Percentiles rank a stretch among this genome's conserved stretches.
phyloP scores from a whole-genome alignment of 1,140 invertebrate species.

The Pissodes strobi region DNA sequence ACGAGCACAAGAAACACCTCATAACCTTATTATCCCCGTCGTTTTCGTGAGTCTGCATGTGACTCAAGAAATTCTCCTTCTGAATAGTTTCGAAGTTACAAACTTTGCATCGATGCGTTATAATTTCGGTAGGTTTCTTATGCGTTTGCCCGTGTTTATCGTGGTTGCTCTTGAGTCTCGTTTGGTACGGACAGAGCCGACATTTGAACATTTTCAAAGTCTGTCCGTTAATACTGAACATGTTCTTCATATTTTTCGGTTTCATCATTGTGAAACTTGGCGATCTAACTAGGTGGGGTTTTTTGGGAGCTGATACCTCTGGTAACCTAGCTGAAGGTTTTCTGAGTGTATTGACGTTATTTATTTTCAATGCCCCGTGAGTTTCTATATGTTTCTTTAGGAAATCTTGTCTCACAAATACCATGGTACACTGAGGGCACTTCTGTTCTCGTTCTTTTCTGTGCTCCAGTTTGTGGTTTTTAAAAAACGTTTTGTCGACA shows the following conservation, averaged over 20 bases:
- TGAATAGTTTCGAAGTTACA: slow-evolving; percentile 32
- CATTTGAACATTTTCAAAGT: slow-evolving; percentile 31
- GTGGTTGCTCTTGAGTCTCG: slow-evolving; percentile 22
- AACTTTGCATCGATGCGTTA: slow-evolving; percentile 14
- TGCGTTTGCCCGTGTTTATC: slow-evolving; percentile 4
- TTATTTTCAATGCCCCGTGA: neutral
- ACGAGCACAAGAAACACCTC: slow-evolving; percentile 32
- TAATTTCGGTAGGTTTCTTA: slow-evolving; percentile 13
- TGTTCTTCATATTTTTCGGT: too few relatives aligned
- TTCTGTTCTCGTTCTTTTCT: slow-evolving; percentile 10
- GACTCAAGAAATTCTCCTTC: slow-evolving; percentile 22
- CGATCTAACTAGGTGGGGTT: too few relatives aligned
- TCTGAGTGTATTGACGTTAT: neutral
- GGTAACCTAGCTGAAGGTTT: neutral
- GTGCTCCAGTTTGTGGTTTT: slow-evolving; percentile 6
- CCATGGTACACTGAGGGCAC: neutral
- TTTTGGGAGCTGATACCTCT: neutral
- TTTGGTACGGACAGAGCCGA: slow-evolving; percentile 28
- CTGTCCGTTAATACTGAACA: slow-evolving; percentile 14
- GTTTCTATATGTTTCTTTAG: slow-evolving; percentile 13
- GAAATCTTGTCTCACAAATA: slow-evolving; percentile 11
- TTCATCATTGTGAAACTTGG: too few relatives aligned
- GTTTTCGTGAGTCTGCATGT: slow-evolving; percentile 14
- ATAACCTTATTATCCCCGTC: neutral
- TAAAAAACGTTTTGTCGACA: neutral